phyloP scores from a whole-genome alignment of 1,140 invertebrate species.

The Notospermus geniculatus region DNA sequence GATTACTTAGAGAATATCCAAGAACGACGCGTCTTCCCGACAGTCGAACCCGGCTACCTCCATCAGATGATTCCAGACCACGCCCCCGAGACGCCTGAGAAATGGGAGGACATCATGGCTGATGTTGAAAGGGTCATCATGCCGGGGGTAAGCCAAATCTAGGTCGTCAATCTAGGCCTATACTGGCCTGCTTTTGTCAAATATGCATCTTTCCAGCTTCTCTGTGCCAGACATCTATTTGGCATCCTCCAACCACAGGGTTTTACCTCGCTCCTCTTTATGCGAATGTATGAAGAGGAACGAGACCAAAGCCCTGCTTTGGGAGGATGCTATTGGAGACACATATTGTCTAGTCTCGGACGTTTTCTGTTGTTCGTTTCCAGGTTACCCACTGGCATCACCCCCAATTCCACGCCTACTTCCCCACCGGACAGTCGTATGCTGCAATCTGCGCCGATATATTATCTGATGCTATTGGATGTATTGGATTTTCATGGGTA shows the following conservation, averaged over 20 bases:
- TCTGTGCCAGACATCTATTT: not conserved
- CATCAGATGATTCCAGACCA: slow-evolving; percentile 49
- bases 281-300: too few relatives aligned
- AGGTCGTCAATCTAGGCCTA: not conserved
- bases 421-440: slow-evolving; percentile 91
- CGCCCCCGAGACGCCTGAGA: not conserved
- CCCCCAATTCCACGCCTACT: slow-evolving; percentile 92
- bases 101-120: slow-evolving; percentile 51
- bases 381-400: slow-evolving; percentile 94
- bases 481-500: too few relatives aligned
- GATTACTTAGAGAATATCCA: slow-evolving; percentile 85
- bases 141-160: slow-evolving; percentile 54
- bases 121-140: slow-evolving; percentile 64
- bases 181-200: slow-evolving; percentile 5
- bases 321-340: too few relatives aligned
- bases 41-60: slow-evolving; percentile 62
- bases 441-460: slow-evolving; percentile 87
- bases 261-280: too few relatives aligned
- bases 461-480: too few relatives aligned
- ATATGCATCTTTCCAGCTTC: not conserved
- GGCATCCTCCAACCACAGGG: not conserved
- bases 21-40: slow-evolving; percentile 45
- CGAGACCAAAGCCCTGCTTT: too few relatives aligned
- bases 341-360: not conserved
- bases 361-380: slow-evolving; percentile 29